phyloP scores from a whole-genome alignment of 2,888 invertebrate species.

The Camponotus fellah region DNA sequence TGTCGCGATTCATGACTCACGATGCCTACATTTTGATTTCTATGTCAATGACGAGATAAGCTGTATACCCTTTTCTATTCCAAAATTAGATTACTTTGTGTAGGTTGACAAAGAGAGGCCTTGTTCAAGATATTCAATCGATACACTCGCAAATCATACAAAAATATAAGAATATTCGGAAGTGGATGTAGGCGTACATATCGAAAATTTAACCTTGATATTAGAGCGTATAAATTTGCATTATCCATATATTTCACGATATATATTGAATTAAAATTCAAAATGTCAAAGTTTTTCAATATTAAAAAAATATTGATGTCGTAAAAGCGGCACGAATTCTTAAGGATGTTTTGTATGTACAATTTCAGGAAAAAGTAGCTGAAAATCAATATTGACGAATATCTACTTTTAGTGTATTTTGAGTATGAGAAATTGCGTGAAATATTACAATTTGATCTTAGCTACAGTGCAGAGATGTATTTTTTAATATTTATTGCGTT shows the following conservation, averaged over 20 bases:
- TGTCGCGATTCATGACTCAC: constrained; percentile 64
- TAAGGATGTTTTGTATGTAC: neutral
- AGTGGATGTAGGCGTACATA: neutral
- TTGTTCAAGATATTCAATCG: constrained; percentile 20
- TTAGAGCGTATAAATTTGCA: neutral
- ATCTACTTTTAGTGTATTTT: no score
- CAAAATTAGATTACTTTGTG: constrained; percentile 51
- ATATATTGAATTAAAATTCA: constrained; percentile 10
- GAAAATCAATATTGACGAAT: no score
- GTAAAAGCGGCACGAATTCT: neutral
- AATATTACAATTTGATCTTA: no score
- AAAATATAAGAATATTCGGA: constrained; percentile 18
- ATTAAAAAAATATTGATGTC: neutral
- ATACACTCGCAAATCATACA: neutral
- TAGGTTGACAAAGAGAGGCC: constrained; percentile 17
- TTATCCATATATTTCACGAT: neutral
- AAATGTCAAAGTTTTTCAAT: constrained; percentile 1
- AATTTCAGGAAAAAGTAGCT: no score
- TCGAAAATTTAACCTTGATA: constrained; percentile 4
- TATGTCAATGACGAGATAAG: constrained; percentile 62
- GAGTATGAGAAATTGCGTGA: no score
- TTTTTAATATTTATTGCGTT: no score
- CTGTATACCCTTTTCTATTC: constrained; percentile 13
- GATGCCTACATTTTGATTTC: constrained; percentile 57
- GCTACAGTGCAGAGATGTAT: no score